phyloP scores from a whole-genome alignment of 1,140 invertebrate species.

The Drosophila oshimai region DNA sequence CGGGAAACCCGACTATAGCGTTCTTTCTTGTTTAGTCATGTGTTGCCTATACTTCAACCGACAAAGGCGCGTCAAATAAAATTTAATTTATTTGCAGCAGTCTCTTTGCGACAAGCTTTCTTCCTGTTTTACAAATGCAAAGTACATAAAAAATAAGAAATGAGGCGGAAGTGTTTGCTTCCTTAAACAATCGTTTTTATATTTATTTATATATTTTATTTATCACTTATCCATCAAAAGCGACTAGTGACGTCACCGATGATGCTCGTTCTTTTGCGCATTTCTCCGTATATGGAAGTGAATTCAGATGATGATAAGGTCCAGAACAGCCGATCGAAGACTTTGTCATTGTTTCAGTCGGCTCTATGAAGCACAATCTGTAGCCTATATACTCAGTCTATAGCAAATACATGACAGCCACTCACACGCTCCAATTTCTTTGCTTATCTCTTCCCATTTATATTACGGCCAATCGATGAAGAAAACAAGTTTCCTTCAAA shows the following conservation, averaged over 20 bases:
- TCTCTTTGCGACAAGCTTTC: conserved; percentile 1
- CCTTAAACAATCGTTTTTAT: conserved; percentile 34
- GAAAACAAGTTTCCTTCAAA: conserved; percentile 10
- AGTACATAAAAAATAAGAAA: conserved; percentile 9
- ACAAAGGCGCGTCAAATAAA: conserved; percentile 35
- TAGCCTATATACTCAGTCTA: background rate
- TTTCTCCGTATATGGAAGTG: background rate
- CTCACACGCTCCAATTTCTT: conserved; percentile 37
- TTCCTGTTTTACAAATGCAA: conserved; percentile 30
- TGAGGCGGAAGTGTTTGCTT: conserved; percentile 27
- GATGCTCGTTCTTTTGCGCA: background rate
- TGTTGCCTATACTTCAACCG: conserved; percentile 1
- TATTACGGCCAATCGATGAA: background rate
- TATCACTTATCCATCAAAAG: conserved; percentile 50
- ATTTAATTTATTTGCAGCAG: conserved; percentile 33
- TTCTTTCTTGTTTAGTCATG: no score
- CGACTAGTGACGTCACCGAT: conserved; percentile 24
- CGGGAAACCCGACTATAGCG: no score
- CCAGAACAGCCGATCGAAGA: background rate
- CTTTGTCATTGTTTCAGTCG: background rate
- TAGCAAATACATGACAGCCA: conserved; percentile 15
- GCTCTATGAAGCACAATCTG: background rate
- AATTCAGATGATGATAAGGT: background rate
- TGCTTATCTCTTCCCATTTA: conserved; percentile 20
- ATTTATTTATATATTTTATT: background rate